phyloP scores from a whole-genome alignment of 2,797 vertebrate genomes.

The Eospalax fontanierii region DNA sequence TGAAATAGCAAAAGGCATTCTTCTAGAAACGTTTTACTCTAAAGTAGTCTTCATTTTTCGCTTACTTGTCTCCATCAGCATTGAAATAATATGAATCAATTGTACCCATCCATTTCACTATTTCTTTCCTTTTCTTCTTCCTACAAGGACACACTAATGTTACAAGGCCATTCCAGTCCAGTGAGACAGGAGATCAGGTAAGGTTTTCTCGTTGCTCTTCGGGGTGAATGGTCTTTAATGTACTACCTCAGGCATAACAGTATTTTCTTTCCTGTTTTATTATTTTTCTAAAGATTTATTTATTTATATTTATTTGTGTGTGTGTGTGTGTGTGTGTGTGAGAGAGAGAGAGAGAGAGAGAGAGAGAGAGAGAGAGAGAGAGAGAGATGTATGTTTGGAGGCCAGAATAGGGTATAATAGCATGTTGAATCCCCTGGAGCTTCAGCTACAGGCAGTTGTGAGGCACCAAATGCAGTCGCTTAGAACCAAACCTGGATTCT shows the following conservation, averaged over 20 bases:
- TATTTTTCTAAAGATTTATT: no score
- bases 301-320: not conserved
- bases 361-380: no score
- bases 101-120: not conserved
- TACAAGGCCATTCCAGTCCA: accelerated
- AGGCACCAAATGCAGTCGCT: not conserved
- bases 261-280: not conserved
- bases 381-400: no score
- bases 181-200: accelerated
- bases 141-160: not conserved
- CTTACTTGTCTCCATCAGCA: not conserved
- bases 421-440: no score
- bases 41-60: not conserved
- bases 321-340: not conserved
- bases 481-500: not conserved
- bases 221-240: not conserved
- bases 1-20: not conserved
- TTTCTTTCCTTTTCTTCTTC: not conserved
- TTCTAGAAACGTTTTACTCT: not conserved
- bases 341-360: no score
- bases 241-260: not conserved
- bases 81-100: not conserved
- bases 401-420: not conserved
- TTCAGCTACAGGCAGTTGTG: not conserved
- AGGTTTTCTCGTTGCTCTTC: not conserved